Base-by-base conservation (phyloP, 2,888 invertebrate species). In the Drosophila pegasa region DNA sequence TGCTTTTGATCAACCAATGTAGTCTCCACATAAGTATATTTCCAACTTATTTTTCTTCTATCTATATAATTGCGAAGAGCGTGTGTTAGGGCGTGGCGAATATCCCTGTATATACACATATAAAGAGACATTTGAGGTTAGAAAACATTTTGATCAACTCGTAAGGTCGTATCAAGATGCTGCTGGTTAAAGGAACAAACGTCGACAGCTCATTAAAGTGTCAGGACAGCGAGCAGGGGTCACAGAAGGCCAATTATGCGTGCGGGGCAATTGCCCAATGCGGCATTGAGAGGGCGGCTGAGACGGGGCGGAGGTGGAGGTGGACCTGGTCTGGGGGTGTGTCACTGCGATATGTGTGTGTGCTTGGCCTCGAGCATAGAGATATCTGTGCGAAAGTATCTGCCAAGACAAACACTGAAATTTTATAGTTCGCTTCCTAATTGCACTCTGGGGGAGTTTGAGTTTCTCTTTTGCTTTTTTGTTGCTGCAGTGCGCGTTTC, bases 391-490 rank as follows among this genome's bases (percentile, higher is more conserved):
- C 78, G 51, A 87, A 80, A 87, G 87, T 82, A 82, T 82, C 85
- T 87, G 68, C 35, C 67, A 85, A 85, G 87, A 87, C 85, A 85
- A 85, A 85, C 86, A 87, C 71, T 87, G 86, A 85, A 91, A 90
- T 90, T 90, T 90, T 89, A 90, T 90, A 91, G 90, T 90, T 90
- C 83, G 69, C 71, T 86, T 75, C 77, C 87, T 86, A 90, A 90
- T 90, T 89, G 90, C 80, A 88, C 90, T 90, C 90, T 75, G 71
- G 90, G 90, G 90, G 83, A 80, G 81, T 86, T 88, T 83, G 63
- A 60, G 69, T 41, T 55, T 61, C 60, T 47, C 63, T 61, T 54
- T 58, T 48, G 45, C n/a, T 57, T 38, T 45, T 37, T 48, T 50
- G 48, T 41, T 35, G 12, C 29, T 10, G 57, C 60, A 52, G 16